Base-by-base conservation (phyloP, 2,888 invertebrate genomes). In the Aphodius sticticus region DNA sequence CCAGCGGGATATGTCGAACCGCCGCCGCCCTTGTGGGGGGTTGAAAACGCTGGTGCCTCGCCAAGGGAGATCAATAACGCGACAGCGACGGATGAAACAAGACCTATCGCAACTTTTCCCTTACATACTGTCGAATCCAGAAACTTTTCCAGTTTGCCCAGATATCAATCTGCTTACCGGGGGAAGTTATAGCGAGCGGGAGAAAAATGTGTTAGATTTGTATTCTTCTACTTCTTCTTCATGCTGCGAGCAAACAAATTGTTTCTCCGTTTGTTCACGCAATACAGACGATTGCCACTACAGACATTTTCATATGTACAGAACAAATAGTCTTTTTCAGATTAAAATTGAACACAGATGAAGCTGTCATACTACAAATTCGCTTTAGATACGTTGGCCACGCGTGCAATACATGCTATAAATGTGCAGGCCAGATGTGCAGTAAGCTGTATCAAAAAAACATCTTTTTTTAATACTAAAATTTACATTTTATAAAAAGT, bases 41-140 rank as follows among this genome's bases (percentile, higher is more conserved):
- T 53, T 53, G 53, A 53, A 53, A 53, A 53, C 53, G 53, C 12
- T 53, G 53, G 9, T 53, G 53, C 53, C 53, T 1, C 53, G 53
- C 53, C 53, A 5, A 53, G 53, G 53, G 12, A 5, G 53, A 53
- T 53, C 53, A 53, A 53, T 53, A 53, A 53, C 53, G 53, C 53
- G 53, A 53, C 53, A 53, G 53, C 53, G 53, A 53, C 53, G 53
- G 53, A 53, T 53, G 53, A 53, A 53, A 53, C 53, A 53, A 53
- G 53, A 53, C 53, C 53, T 53, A 53, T 53, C 53, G 53, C 53
- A 53, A 53, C 53, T 53, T 53, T 53, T 53, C 53, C 12, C 53
- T 53, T 53, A 53, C 53, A 53, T 53, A 53, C 53, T 53, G 53
- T 53, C 53, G 53, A 53, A 53, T 53, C 53, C 53, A 53, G 53